Base-by-base conservation (phyloP, 2,888 invertebrate species). In the Andrena dorsata region DNA sequence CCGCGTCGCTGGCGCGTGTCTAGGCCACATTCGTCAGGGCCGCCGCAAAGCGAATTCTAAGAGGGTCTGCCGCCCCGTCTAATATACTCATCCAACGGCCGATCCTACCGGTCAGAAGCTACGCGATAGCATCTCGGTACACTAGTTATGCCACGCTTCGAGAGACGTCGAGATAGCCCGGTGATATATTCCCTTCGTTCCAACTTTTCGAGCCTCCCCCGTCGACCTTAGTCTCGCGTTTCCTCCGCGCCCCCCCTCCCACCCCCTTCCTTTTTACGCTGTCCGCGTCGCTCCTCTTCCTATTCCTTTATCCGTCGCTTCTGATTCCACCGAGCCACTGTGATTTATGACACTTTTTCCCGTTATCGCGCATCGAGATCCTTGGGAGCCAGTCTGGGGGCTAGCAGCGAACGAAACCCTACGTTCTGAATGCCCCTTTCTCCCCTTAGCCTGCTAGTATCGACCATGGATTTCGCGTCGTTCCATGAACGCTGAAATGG, bases 11-110 rank as follows among this genome's bases (percentile, higher is more conserved):
- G 80, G 84, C 87, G 92, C 92, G 92, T 92, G 92, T 81, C 88
- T 83, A 82, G 78, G 80, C 73, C 84, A 89, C 92, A 92, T 92
- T 92, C 88, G 90, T 92, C 92, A 92, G 89, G 60, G 63, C 60
- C 65, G 78, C 30, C 86, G 86, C 84, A 84, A 87, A 83, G 80
- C 81, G 89, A 87, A 86, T 83, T 89, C 80, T 82, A 84, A 89
- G 73, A 73, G 83, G 80, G 86, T 68, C 73, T 74, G 30, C 74
- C 49, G 65, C 4, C 76, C 83, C 80, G 84, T 89, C 90, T 91
- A 91, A 91, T 91, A 91, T 90, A 91, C 90, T 91, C 90, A 86
- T 91, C 88, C 88, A 80, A 77, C 70, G 82, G 77, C 80, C 83
- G 75, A 82, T 79, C 47, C 65, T 49, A 64, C 79, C 79, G 83